phyloP scores from a whole-genome alignment of 2,797 vertebrate species.

The Micropoecilia bifurca region DNA sequence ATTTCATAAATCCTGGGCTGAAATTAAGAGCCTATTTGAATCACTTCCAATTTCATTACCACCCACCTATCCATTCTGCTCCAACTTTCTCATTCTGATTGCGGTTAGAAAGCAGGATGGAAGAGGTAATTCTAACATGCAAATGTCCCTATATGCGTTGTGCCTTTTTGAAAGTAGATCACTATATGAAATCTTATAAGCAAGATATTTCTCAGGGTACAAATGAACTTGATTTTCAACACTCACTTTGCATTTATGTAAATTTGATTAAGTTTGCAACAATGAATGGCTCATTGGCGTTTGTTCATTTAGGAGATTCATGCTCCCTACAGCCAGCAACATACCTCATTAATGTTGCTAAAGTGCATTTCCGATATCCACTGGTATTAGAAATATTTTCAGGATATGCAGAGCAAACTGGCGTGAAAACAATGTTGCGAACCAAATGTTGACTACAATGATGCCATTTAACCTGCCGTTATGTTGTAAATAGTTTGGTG shows the following conservation, averaged over 20 bases:
- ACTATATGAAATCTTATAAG: constrained; percentile 31
- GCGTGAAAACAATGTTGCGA: constrained; percentile 18
- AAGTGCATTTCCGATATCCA: constrained; percentile 42
- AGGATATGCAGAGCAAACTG: constrained; percentile 16
- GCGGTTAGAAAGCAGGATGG: constrained; percentile 35
- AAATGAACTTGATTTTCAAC: constrained; percentile 18
- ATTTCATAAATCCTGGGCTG: constrained; percentile 80
- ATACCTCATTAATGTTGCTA: constrained; percentile 54
- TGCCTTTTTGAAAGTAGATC: constrained; percentile 23
- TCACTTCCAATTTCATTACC: constrained; percentile 78
- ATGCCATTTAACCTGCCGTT: constrained; percentile 27
- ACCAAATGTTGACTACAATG: constrained; percentile 12
- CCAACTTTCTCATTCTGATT: constrained; percentile 60
- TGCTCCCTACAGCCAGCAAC: constrained; percentile 29
- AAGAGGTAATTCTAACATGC: constrained; percentile 57
- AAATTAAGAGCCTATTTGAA: constrained; percentile 83
- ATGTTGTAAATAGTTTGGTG: constrained; percentile 27
- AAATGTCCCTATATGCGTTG: constrained; percentile 46
- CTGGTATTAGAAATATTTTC: constrained; percentile 28
- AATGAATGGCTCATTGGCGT: constrained; percentile 52
- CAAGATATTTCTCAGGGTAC: constrained; percentile 20
- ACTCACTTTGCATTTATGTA: constrained; percentile 47
- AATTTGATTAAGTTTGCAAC: constrained; percentile 50
- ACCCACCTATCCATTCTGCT: constrained; percentile 72
- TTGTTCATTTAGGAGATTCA: constrained; percentile 61